phyloP scores from a whole-genome alignment of 2,113 vertebrate species.

The Neogale vison region DNA sequence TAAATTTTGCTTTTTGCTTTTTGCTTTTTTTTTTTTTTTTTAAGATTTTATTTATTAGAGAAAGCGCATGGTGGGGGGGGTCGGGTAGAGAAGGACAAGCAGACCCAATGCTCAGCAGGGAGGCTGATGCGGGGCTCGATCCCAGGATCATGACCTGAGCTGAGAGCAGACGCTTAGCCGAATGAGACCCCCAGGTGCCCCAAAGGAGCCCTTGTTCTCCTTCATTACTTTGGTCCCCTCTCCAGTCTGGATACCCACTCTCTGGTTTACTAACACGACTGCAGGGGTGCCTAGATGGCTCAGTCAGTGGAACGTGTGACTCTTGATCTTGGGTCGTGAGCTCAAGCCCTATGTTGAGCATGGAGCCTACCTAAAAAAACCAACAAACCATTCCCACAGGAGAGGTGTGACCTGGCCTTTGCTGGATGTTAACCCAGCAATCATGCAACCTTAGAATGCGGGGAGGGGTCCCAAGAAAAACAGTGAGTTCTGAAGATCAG shows the following conservation, averaged over 20 bases:
- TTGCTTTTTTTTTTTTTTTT: not conserved
- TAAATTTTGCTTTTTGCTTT: not conserved
- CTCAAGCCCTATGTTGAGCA: not conserved
- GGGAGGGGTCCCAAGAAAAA: not conserved
- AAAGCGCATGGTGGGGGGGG: no score
- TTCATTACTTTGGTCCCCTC: not conserved
- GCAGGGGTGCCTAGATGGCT: not conserved
- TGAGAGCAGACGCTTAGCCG: not conserved
- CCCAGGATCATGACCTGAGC: not conserved
- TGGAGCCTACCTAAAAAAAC: not conserved
- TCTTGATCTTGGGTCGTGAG: not conserved
- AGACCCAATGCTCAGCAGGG: not conserved
- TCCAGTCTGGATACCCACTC: not conserved
- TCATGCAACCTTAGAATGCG: not conserved
- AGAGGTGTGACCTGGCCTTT: not conserved
- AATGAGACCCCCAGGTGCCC: not conserved
- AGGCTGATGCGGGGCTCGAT: not conserved
- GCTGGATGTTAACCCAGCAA: not conserved
- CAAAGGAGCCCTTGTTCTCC: not conserved
- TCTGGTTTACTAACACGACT: not conserved
- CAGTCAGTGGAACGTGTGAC: not conserved
- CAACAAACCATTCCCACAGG: not conserved
- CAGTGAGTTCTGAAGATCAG: not conserved
- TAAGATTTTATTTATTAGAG: no score
- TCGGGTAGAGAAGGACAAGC: not conserved